Conservation (phyloP, 2,888 invertebrate species). For the Agrilus cyanescens region DNA sequence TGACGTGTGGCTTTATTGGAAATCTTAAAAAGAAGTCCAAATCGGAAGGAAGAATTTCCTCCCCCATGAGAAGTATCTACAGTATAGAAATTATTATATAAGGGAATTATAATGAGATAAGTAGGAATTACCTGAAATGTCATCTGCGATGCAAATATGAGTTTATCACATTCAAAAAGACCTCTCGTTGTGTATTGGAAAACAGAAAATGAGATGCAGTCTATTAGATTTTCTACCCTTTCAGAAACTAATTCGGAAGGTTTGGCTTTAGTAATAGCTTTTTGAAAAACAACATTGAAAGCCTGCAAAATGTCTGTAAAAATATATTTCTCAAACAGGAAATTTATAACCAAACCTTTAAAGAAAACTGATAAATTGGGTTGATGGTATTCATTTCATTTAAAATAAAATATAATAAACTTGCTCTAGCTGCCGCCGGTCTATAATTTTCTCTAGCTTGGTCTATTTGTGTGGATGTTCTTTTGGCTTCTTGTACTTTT, state of each 20-base stretch:
- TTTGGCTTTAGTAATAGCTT: conserved; percentile 83
- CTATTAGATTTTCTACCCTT: conserved; percentile 81
- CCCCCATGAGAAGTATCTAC: conserved; percentile 75
- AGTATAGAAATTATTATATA: conserved; percentile 7
- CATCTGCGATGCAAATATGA: conserved; percentile 94
- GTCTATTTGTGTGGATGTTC: conserved; percentile 86
- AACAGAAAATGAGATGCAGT: conserved; percentile 88
- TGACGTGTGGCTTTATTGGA: conserved; percentile 84
- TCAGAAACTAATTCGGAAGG: conserved; percentile 65
- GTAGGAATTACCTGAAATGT: conserved; percentile 66
- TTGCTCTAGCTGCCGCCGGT: conserved; percentile 85
- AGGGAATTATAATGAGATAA: background rate
- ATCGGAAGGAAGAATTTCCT: conserved; percentile 75
- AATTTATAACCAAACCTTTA: conserved; percentile 53
- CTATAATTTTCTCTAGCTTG: conserved; percentile 80
- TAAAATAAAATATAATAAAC: conserved; percentile 86
- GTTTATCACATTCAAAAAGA: conserved; percentile 90
- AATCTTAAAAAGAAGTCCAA: conserved; percentile 88
- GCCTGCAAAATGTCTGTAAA: conserved; percentile 47
- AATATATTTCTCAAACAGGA: background rate
- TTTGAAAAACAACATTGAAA: conserved; percentile 95
- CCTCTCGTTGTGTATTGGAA: conserved; percentile 92
- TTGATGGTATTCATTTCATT: conserved; percentile 93
- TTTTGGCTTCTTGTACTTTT: conserved; percentile 86
- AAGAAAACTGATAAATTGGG: conserved; percentile 93